phyloP scores from a whole-genome alignment of 2,797 vertebrate species.

The Amazona ochrocephala region DNA sequence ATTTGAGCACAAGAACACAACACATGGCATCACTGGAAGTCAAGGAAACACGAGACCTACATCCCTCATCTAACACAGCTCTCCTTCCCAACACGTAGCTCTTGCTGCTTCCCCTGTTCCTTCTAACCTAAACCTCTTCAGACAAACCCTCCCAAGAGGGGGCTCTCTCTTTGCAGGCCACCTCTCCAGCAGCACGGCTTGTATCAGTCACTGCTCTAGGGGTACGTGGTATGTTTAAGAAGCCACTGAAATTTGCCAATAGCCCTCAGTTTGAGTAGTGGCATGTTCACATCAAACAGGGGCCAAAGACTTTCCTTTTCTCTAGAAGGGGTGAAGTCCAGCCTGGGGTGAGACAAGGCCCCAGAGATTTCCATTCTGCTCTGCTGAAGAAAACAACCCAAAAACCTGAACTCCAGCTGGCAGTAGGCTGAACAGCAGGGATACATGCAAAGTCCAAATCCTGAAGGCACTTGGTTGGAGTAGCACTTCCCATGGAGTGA shows the following conservation, averaged over 20 bases:
- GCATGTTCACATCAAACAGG: background rate
- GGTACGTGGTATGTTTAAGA: fast-evolving
- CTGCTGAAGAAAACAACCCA: background rate
- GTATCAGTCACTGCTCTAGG: fast-evolving
- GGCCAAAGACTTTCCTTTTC: background rate
- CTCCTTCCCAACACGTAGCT: background rate
- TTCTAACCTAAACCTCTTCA: background rate
- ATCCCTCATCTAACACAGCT: background rate
- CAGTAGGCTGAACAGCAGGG: background rate
- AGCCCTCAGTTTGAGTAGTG: background rate
- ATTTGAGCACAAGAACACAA: background rate
- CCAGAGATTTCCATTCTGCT: background rate
- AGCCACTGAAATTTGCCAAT: no score
- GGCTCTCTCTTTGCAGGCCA: background rate
- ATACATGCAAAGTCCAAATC: background rate
- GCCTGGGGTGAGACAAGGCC: background rate
- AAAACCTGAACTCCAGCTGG: background rate
- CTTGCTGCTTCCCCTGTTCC: background rate
- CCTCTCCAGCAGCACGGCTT: background rate
- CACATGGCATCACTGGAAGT: background rate
- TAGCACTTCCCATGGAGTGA: background rate
- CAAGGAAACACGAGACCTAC: background rate
- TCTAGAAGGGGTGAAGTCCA: background rate
- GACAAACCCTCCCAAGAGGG: background rate
- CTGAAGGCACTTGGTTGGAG: conserved; percentile 52